Conservation (phyloP, 2,888 invertebrate species). For the Noctua fimbriata region DNA sequence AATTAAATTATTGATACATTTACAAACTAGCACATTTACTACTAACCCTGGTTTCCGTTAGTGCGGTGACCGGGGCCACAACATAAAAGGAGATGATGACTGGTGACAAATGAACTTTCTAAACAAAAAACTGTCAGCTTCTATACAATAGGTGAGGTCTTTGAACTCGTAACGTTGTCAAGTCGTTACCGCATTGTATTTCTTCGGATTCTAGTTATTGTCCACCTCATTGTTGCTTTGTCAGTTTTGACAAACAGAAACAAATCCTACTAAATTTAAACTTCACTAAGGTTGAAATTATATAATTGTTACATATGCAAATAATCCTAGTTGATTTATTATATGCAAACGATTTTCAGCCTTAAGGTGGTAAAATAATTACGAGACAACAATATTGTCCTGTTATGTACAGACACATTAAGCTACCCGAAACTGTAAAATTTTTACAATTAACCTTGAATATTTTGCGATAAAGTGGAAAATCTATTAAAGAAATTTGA, state of each 20-base stretch:
- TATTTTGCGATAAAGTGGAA: no score
- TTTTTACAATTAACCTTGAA: no score
- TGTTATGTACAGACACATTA: no score
- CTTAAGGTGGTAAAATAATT: no score
- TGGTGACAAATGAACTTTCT: neutral
- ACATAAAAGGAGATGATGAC: neutral
- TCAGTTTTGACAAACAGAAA: neutral
- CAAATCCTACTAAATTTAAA: neutral
- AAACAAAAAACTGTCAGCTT: neutral
- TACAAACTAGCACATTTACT: neutral
- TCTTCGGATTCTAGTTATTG: neutral
- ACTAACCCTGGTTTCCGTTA: neutral
- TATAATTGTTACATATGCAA: neutral
- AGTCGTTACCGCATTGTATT: neutral
- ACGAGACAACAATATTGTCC: no score
- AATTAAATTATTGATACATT: no score
- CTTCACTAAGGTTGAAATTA: neutral
- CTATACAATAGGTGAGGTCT: slow-evolving; percentile 15
- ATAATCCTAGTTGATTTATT: neutral
- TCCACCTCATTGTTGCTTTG: no score
- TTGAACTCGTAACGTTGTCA: slow-evolving; percentile 33
- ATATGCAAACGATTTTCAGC: neutral
- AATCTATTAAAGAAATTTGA: no score
- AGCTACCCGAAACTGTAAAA: no score
- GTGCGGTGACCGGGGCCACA: neutral